Evolutionary conservation across 2,113 vertebrate genomes (phyloP).

Genomic region (Salvelinus namaycush): DNA sequence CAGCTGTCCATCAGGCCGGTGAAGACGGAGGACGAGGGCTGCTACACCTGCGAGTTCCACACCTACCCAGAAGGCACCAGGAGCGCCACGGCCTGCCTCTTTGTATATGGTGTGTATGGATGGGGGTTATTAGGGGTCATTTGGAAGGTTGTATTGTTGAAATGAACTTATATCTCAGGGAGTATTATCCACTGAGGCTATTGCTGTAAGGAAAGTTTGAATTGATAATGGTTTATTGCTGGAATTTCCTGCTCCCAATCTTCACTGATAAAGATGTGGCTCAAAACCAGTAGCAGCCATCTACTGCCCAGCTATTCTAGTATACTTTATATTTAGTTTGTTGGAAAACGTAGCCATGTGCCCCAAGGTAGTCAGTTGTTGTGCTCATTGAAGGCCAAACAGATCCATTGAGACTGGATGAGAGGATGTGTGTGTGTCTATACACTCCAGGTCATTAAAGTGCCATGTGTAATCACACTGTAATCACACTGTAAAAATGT

Average conservation of each 20-base stretch:
- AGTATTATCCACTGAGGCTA: neutral
- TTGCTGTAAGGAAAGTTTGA: too few relatives aligned
- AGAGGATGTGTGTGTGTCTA: neutral
- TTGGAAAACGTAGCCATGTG: neutral
- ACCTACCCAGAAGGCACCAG: conserved; percentile 63
- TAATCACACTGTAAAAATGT: too few relatives aligned
- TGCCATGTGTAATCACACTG: too few relatives aligned
- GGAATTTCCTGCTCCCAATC: neutral
- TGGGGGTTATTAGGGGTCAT: neutral
- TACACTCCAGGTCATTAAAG: neutral
- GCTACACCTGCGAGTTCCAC: conserved; percentile 79
- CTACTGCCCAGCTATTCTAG: neutral
- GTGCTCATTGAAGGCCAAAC: neutral
- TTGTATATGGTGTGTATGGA: conserved; percentile 65
- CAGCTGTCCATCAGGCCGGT: conserved; percentile 58
- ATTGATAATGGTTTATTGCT: too few relatives aligned
- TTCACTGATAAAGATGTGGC: neutral
- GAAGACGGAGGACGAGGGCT: conserved; percentile 70
- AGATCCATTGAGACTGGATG: neutral
- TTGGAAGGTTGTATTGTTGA: neutral
- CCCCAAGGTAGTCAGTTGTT: neutral
- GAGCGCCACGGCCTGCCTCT: conserved; percentile 62
- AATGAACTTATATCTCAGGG: neutral
- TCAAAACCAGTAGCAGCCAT: neutral
- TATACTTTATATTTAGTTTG: neutral